phyloP scores from a whole-genome alignment of 2,888 invertebrate species.

The Ormyrus rosae region DNA sequence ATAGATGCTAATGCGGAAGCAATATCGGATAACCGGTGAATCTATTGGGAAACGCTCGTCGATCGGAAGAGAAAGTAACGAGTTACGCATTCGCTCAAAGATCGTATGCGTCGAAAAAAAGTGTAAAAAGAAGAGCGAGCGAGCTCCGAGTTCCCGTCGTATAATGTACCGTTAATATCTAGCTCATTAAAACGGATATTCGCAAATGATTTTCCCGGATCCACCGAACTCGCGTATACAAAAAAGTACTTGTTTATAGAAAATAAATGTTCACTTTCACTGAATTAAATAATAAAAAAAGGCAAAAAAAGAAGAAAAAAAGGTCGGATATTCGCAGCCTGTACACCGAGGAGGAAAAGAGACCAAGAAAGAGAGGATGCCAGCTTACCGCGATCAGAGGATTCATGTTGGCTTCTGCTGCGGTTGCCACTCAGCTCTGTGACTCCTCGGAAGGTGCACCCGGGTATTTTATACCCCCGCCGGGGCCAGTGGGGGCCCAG shows the following conservation, averaged over 20 bases:
- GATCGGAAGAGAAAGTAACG: conserved; percentile 53
- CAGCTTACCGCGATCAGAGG: conserved; percentile 75
- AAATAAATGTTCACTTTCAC: conserved; percentile 20
- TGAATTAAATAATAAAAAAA: not conserved
- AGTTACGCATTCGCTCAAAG: conserved; percentile 38
- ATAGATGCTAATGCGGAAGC: conserved; percentile 23
- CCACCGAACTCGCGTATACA: no score
- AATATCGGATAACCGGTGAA: conserved; percentile 24
- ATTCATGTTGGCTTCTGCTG: conserved; percentile 74
- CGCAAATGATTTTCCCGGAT: not conserved
- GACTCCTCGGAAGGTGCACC: conserved; percentile 73
- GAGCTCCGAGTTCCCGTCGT: not conserved
- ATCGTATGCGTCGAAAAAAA: not conserved
- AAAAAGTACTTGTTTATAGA: no score
- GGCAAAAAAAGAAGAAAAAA: no score
- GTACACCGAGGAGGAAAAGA: no score
- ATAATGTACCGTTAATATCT: not conserved
- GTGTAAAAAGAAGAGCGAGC: not conserved
- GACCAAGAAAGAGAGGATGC: not conserved
- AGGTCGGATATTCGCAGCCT: no score
- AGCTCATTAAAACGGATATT: conserved; percentile 3
- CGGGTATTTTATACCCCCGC: conserved; percentile 74
- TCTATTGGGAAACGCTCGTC: conserved; percentile 24
- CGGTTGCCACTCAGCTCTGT: conserved; percentile 75
- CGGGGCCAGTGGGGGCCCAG: conserved; percentile 49